Conservation (phyloP, 2,113 vertebrate genomes). For the Struthidea cinerea region DNA sequence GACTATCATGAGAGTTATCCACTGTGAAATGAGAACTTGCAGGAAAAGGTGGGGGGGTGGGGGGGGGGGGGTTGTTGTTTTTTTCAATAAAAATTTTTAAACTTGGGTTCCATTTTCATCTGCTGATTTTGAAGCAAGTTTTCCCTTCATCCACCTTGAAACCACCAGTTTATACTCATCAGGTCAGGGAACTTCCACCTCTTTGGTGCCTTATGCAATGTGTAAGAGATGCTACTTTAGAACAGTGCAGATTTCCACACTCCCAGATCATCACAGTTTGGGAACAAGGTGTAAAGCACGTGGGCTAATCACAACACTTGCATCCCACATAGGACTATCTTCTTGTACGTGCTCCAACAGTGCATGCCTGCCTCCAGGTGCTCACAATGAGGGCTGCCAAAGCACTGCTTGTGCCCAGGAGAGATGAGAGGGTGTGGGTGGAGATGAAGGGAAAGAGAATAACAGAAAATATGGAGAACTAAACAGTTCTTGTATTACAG, state of each 20-base stretch:
- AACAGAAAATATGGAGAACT: not conserved
- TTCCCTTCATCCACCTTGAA: not conserved
- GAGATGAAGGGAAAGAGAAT: not conserved
- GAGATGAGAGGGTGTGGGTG: not conserved
- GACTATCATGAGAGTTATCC: not conserved
- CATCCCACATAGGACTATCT: not conserved
- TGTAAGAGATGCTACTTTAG: not conserved
- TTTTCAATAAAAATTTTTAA: not conserved
- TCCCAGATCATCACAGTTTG: not conserved
- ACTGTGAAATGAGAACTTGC: not conserved
- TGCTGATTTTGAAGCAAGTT: not conserved
- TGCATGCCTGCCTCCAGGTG: not conserved
- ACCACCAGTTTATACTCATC: not conserved
- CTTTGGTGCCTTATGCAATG: not conserved
- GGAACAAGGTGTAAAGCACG: not conserved
- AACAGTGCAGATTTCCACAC: not conserved
- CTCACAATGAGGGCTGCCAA: not conserved
- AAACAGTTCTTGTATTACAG: not conserved
- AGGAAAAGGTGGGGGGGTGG: too few species aligned
- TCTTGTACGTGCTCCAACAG: accelerated
- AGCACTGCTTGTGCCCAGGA: not conserved
- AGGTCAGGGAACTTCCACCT: not conserved
- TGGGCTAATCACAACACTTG: not conserved
- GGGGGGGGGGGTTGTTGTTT: not conserved
- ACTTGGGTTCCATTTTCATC: not conserved